Evolutionary conservation across 2,113 vertebrate genomes (phyloP), one percentile per base, ranked within the genome.

Genomic region (Polypterus senegalus): DNA sequence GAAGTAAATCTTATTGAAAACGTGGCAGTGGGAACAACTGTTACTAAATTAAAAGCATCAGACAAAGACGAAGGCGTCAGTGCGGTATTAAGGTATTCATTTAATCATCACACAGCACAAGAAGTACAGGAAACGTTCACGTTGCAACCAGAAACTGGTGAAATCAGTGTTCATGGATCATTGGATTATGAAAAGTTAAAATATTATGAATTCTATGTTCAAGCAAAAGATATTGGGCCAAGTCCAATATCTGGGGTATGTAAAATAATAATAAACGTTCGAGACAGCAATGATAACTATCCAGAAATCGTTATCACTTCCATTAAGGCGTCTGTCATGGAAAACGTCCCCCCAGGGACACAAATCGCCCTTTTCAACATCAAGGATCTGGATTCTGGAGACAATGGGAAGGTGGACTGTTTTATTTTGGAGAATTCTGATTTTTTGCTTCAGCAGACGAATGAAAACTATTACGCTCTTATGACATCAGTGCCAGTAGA

Each of bases 211-310:
- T 49, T 79, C 61, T 65, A 77, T 0, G 8, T 83, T 10, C 69
- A 79, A 6, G 80, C 73, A 0, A 4, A 49, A 3, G 69, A 71
- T 0, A 48, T 5, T 3, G 63, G 62, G 4, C 7, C 7, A 48
- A 75, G 46, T 46, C 10, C 55, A 5, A 54, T 84, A 43, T 79
- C 77, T 3, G 67, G 66, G 0, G 79, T 86, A 52, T 86, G 86
- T 48, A 85, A 76, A 3, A 58, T 86, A 8, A 75, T 70, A 3
- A 73, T 89, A 57, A 7, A 76, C 4, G 81, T 88, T 3, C 48
- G 73, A 1, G 88, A 89, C 6, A 66, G 80, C 63, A 89, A 88
- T 1, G 84, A 90, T 46, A 89, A 86, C 3, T 57, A 69, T 5
- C 81, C 82, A 0, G 74, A 84, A 61, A 64, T 89, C 4, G 78